Conservation (phyloP, 2,888 invertebrate genomes). For the Amitus sp. region DNA sequence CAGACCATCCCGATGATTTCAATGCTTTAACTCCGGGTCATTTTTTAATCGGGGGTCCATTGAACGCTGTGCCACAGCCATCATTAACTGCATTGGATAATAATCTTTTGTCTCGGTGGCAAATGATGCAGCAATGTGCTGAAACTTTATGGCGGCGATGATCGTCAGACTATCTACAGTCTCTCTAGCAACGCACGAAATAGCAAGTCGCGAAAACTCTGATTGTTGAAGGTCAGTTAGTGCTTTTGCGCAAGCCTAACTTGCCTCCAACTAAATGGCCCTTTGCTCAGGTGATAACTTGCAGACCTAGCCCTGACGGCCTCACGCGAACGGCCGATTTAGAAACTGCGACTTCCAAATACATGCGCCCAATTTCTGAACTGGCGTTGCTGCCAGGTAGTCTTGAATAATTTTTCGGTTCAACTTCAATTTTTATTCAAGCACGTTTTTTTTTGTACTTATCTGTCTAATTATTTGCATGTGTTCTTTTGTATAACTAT, state of each 20-base stretch:
- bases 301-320: constrained; percentile 1
- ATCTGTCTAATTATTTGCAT: too few relatives aligned
- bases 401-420: too few relatives aligned
- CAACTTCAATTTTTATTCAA: too few relatives aligned
- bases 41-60: constrained; percentile 42
- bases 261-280: constrained; percentile 16
- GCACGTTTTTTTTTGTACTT: too few relatives aligned
- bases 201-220: background rate
- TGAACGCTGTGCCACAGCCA: constrained; percentile 3
- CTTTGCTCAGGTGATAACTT: background rate
- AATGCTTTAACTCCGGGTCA: constrained; percentile 40
- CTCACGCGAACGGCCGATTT: too few relatives aligned
- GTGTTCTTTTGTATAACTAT: too few relatives aligned
- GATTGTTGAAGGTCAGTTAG: constrained; percentile 3
- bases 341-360: constrained; percentile 7
- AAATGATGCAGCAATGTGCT: constrained; percentile 4
- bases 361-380: constrained; percentile 9
- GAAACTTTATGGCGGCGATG: constrained; percentile 11
- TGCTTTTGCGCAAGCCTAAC: background rate
- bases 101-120: constrained; percentile 7
- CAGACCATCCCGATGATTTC: constrained; percentile 24
- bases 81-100: background rate
- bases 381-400: constrained; percentile 12
- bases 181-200: constrained; percentile 7
- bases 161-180: constrained; percentile 11